Evolutionary conservation across 2,797 vertebrate species (phyloP).

Genomic region (Platyrinchus mystaceus): DNA sequence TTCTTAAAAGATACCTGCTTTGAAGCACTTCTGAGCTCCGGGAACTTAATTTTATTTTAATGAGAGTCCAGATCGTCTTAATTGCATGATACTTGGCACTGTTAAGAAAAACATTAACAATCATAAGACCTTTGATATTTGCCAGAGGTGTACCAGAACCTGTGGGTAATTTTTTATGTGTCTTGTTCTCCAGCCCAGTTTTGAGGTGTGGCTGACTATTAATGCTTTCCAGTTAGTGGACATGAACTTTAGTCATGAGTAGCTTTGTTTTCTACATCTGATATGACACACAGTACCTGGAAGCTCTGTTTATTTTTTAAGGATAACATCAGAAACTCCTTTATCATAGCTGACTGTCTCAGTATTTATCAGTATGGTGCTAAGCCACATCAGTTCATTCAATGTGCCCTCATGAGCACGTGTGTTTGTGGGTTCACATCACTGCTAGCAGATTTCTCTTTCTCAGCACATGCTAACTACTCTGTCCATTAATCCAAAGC

Average conservation of each 20-base stretch:
- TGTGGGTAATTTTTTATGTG: neutral
- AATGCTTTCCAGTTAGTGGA: constrained; percentile 24
- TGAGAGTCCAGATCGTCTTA: constrained; percentile 40
- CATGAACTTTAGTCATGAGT: neutral
- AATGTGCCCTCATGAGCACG: rapidly evolving
- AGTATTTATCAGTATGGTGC: neutral
- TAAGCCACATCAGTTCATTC: neutral
- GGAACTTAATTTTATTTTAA: constrained; percentile 50
- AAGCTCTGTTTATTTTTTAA: constrained; percentile 31
- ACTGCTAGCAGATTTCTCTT: neutral
- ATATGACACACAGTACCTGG: neutral
- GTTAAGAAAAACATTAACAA: neutral
- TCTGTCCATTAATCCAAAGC: neutral
- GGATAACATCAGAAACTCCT: neutral
- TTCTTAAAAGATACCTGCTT: constrained; percentile 8
- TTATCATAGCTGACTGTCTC: neutral
- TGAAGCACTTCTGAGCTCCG: neutral
- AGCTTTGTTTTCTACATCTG: constrained; percentile 17
- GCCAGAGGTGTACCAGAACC: constrained; percentile 13
- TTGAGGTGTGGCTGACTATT: constrained; percentile 28
- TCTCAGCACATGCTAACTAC: neutral
- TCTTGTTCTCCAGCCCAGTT: neutral
- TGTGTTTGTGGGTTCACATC: neutral
- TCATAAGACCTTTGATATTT: constrained; percentile 30
- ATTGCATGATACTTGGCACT: constrained; percentile 52